These are phyloP conservation scores for Myopa testacea DNA, from an alignment of 2,888 invertebrate species.

Conservation along the genomic window DNA sequence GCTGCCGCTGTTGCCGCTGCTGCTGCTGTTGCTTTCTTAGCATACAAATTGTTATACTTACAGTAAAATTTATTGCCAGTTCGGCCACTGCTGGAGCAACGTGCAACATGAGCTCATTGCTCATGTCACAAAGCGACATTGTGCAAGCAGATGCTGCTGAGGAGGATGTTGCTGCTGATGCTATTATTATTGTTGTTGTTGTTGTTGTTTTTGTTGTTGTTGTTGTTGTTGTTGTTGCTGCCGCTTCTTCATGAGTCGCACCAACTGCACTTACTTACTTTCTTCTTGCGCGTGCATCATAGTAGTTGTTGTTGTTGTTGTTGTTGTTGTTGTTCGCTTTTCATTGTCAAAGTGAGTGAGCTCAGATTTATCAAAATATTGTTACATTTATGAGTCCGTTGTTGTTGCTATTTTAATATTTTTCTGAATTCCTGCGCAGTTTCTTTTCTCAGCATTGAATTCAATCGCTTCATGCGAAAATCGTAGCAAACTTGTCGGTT, in stretches of 20 bases:
- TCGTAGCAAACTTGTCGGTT: background rate
- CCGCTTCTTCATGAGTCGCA: background rate
- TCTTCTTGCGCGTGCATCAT: background rate
- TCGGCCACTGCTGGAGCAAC: constrained; percentile 30
- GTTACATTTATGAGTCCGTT: constrained; percentile 51
- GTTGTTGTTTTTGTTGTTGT: background rate
- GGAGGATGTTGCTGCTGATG: background rate
- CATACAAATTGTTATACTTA: constrained; percentile 67
- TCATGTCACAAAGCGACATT: constrained; percentile 44
- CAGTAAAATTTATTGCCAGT: constrained; percentile 62
- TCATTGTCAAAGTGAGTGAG: constrained; percentile 15
- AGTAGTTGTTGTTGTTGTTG: background rate
- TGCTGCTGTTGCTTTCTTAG: constrained; percentile 45
- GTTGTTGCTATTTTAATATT: constrained; percentile 34
- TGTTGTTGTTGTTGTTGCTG: constrained; percentile 8
- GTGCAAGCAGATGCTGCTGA: background rate
- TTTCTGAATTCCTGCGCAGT: constrained; percentile 18
- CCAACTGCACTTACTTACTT: background rate
- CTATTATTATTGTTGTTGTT: background rate
- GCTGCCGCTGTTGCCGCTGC: constrained; percentile 26
- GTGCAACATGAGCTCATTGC: constrained; percentile 35
- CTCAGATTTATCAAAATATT: constrained; percentile 57
- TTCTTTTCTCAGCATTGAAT: background rate
- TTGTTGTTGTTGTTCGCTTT: background rate
- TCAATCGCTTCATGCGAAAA: background rate